Evolutionary conservation across 2,113 vertebrate species (phyloP).

Genomic region (Notothenia rossii): DNA sequence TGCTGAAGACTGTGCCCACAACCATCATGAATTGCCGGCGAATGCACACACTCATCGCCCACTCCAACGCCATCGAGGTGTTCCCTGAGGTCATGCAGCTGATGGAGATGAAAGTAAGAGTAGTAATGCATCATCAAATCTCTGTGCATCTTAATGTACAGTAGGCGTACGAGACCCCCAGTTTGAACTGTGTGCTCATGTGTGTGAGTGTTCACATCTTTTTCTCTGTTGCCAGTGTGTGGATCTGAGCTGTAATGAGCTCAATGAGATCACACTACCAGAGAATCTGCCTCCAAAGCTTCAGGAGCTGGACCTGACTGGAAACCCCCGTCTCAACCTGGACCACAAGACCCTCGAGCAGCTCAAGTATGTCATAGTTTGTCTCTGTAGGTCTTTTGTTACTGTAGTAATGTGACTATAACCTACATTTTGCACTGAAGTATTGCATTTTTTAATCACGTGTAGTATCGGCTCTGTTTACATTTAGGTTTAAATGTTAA

Average conservation of each 20-base stretch:
- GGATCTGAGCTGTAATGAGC: slow-evolving; percentile 97
- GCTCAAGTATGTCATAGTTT: slow-evolving; percentile 87
- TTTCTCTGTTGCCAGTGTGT: slow-evolving; percentile 87
- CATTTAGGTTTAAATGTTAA: too few species aligned
- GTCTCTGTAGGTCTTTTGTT: not conserved
- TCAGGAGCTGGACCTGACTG: slow-evolving; percentile 97
- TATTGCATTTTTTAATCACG: not conserved
- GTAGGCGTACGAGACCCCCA: not conserved
- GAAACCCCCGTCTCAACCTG: slow-evolving; percentile 92
- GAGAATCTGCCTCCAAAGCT: slow-evolving; percentile 96
- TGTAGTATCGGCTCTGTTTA: too few species aligned
- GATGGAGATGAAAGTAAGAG: slow-evolving; percentile 93
- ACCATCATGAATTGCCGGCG: slow-evolving; percentile 94
- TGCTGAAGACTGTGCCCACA: slow-evolving; percentile 96
- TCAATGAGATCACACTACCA: slow-evolving; percentile 92
- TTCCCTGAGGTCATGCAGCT: slow-evolving; percentile 99
- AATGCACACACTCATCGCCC: slow-evolving; percentile 96
- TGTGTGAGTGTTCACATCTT: slow-evolving; percentile 10
- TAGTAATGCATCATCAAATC: not conserved
- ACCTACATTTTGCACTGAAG: not conserved
- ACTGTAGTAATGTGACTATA: not conserved
- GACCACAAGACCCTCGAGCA: slow-evolving; percentile 97
- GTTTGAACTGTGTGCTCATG: not conserved
- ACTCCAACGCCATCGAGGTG: slow-evolving; percentile 97
- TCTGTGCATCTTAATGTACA: not conserved